phyloP scores from a whole-genome alignment of 2,113 vertebrate genomes.

The Colaptes auratus region DNA sequence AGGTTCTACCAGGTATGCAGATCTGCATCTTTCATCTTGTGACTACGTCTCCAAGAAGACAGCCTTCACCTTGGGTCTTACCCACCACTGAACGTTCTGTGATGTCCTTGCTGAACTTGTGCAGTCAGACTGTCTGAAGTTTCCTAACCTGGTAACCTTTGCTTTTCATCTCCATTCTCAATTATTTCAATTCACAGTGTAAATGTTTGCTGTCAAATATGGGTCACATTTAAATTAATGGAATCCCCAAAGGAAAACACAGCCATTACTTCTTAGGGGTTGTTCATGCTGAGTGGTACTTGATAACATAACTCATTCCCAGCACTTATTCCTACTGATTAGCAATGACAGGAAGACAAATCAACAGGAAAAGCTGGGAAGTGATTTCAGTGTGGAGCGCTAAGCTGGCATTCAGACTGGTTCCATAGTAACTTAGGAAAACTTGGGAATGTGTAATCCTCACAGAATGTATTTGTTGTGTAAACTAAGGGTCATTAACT shows the following conservation, averaged over 20 bases:
- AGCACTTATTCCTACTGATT: background rate
- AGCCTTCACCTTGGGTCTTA: background rate
- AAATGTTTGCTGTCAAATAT: slow-evolving; percentile 2
- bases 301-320: background rate
- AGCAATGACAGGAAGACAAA: background rate
- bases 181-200: background rate
- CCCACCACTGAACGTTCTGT: background rate
- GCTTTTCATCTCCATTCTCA: background rate
- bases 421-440: too few species aligned
- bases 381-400: background rate
- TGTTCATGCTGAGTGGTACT: background rate
- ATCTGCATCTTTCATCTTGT: background rate
- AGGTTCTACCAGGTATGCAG: background rate
- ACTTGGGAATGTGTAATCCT: too few species aligned
- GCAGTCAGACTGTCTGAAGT: background rate
- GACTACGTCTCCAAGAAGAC: background rate
- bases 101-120: background rate
- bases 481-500: too few species aligned
- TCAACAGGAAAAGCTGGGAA: background rate
- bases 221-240: background rate
- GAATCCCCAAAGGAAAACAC: background rate
- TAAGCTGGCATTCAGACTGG: background rate
- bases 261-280: background rate
- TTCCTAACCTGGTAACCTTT: background rate
- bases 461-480: too few species aligned